Evolutionary conservation across 2,888 invertebrate species (phyloP).

Genomic region (Masnerella sp.): DNA sequence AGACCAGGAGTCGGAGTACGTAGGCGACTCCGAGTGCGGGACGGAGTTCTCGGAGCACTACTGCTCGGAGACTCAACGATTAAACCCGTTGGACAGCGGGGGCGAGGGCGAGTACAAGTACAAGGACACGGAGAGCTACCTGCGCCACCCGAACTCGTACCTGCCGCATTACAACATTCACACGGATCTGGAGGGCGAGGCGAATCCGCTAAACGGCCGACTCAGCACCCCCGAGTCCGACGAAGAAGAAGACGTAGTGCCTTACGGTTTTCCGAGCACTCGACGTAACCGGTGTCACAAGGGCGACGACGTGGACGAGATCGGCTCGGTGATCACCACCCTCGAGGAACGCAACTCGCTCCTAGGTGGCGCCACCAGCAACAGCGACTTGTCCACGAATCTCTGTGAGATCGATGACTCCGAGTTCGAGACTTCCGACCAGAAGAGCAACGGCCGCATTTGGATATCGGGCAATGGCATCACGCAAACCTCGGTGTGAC

Average conservation of each 20-base stretch:
- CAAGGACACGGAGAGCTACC: slow-evolving; percentile 83
- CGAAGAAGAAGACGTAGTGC: slow-evolving; percentile 77
- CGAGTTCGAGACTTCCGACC: slow-evolving; percentile 82
- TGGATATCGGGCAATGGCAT: slow-evolving; percentile 75
- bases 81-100: slow-evolving; percentile 83
- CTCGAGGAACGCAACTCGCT: slow-evolving; percentile 87
- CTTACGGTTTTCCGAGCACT: slow-evolving; percentile 79
- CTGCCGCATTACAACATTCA: slow-evolving; percentile 85
- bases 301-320: slow-evolving; percentile 80
- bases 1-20: slow-evolving; percentile 84
- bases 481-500: slow-evolving; percentile 78
- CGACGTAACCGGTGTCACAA: slow-evolving; percentile 76
- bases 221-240: slow-evolving; percentile 75
- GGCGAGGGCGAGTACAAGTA: slow-evolving; percentile 80
- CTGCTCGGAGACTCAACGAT: slow-evolving; percentile 79
- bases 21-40: slow-evolving; percentile 84
- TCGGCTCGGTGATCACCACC: slow-evolving; percentile 84
- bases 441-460: slow-evolving; percentile 74
- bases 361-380: slow-evolving; percentile 85
- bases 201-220: slow-evolving; percentile 74
- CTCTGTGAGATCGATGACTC: slow-evolving; percentile 96
- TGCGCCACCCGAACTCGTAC: slow-evolving; percentile 91
- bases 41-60: slow-evolving; percentile 80
- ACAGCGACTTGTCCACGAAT: slow-evolving; percentile 91
- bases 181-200: slow-evolving; percentile 82